Base-by-base conservation (phyloP, 35 echinoderm and acorn worm species). In the Ophiothrix spiculata region DNA sequence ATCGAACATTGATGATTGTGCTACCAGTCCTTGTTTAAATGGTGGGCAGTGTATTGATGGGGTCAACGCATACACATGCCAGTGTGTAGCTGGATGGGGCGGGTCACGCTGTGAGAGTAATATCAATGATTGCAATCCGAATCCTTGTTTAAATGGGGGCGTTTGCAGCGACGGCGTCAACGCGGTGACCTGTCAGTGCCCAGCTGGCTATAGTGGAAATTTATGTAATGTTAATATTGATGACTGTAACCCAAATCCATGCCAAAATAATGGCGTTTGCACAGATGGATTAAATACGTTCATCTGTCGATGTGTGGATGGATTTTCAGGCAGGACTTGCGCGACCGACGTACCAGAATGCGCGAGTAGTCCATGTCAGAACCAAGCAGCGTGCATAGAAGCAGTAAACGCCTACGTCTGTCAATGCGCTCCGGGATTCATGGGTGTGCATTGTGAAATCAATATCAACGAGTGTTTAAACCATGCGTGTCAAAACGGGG, bases 251-350 rank as follows among this genome's bases (percentile, higher is more conserved):
- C 82, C 75, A 0, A 92, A 92, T 36, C 82, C 87, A 31, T 93
- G 91, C 56, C 86, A 79, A 76, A 93, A 93, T 46, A 56, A 75
- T 25, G 91, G 80, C 28, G 80, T 75, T 15, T 93, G 91, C 56
- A 80, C 79, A 0, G 91, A 93, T 81, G 86, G 85, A 34, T 11
- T 76, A 10, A 76, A 87, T 75, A 21, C 78, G 11, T 92, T 84
- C 49, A 79, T 35, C 14, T 90, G 88, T 78, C 31, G 33, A 14
- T 90, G 88, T n/a, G 1, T 40, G 0, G 19, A 28, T 14, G 88
- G 88, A 1, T 82, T 75, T 40, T 83, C 79, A 31, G 90, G 90
- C 37, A n/a, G 4, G 34, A 81, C 64, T 13, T 92, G 90, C 79
- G 41, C 80, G 33, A 31, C 34, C 23, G 90, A 92, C 40, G 31